Evolutionary conservation across 2,888 invertebrate species (phyloP), one percentile per base, ranked within the genome.

Genomic region (Anoplius nigerrimus): DNA sequence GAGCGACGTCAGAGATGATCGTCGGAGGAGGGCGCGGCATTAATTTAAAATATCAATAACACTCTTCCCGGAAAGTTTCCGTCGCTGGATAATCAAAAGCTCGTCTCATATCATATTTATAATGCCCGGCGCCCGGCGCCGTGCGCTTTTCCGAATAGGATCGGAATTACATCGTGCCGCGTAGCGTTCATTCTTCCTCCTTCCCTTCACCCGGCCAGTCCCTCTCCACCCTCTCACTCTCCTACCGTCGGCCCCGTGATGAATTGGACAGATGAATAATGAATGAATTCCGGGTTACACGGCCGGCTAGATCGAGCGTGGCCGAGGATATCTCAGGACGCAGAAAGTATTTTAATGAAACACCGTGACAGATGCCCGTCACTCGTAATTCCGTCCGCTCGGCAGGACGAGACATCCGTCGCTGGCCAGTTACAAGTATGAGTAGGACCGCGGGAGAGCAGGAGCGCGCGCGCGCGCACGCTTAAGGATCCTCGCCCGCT

Each of bases 211-310:
- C 6, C 42, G 42, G 13, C 8, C 42, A 42, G 42, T 42, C 42
- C 53, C 21, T 21, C 53, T 20, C 24, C 24, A 22, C 6, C 3
- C 15, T 22, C 54, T 8, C n/a, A n/a, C 27, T 34, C 24, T 27
- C 16, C 27, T 15, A 21, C 16, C 16, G n/a, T 2, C 3, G 4
- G 42, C 42, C 15, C 45, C 62, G 67, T 66, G 68, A 74, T 66
- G 66, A 65, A 75, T 75, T 54, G 69, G 57, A 46, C 63, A 62
- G 62, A 66, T 71, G 74, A 75, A 75, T 75, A 75, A 75, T 71
- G 64, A 75, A 75, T 62, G 74, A 74, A 71, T 24, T 62, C 62
- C 53, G 42, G n/a, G 11, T 16, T 22, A 34, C 43, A 45, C 13
- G 51, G 34, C 8, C 60, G 24, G 16, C 20, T 54, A n/a, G 43